Conservation (phyloP, 2,797 vertebrate species). For the Pangasius macronema region DNA sequence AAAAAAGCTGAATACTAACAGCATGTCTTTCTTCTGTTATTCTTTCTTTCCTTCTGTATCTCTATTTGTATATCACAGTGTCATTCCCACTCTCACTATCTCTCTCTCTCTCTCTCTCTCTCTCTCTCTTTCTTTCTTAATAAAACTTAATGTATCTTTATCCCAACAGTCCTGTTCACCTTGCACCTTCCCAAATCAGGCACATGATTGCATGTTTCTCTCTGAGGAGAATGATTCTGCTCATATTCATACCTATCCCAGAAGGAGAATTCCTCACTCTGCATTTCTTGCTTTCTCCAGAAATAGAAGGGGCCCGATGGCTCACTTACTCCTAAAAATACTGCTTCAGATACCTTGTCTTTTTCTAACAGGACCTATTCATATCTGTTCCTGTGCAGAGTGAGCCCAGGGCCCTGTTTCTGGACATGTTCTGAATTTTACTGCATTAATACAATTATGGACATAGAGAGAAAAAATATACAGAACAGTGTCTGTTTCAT, state of each 20-base stretch:
- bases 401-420: constrained; percentile 10
- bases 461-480: not conserved
- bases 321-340: constrained; percentile 56
- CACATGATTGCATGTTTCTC: constrained; percentile 34
- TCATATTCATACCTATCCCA: constrained; percentile 24
- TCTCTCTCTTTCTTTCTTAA: not conserved
- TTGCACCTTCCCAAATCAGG: constrained; percentile 55
- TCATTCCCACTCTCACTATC: not conserved
- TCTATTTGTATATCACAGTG: not conserved
- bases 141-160: constrained; percentile 13
- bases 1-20: not conserved
- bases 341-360: constrained; percentile 26
- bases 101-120: not conserved
- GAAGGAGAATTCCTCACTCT: constrained; percentile 35
- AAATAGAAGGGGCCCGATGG: constrained; percentile 49
- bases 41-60: not conserved
- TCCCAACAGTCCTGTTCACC: constrained; percentile 53
- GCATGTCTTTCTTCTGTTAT: constrained; percentile 27
- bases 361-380: constrained; percentile 51
- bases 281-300: constrained; percentile 51
- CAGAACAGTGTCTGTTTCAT: not conserved
- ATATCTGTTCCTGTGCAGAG: constrained; percentile 51
- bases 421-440: not conserved
- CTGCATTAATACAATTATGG: not conserved
- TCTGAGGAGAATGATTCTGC: constrained; percentile 7